Conservation (phyloP, 2,113 vertebrate genomes). For the Tamias sibiricus region DNA sequence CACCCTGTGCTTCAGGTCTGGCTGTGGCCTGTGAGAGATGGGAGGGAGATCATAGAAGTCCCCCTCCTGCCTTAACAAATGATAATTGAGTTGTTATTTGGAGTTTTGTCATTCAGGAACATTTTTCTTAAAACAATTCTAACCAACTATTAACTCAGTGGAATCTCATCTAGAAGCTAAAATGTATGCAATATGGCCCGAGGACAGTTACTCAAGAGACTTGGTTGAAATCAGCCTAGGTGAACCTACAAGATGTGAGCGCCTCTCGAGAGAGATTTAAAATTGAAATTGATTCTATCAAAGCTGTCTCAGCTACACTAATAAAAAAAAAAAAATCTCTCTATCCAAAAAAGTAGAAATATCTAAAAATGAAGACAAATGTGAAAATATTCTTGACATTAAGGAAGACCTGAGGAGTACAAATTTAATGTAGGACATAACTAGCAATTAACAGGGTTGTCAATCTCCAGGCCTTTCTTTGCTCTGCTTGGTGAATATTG, state of each 20-base stretch:
- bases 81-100: constrained; percentile 34
- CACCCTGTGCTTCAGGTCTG: not conserved
- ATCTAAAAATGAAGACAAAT: constrained; percentile 54
- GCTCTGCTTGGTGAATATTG: not conserved
- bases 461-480: not conserved
- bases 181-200: not conserved
- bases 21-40: not conserved
- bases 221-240: not conserved
- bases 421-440: not conserved
- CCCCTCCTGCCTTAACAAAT: not conserved
- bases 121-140: constrained; percentile 52
- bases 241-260: constrained; percentile 35
- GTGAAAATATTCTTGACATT: constrained; percentile 46
- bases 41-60: not conserved
- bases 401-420: not conserved
- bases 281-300: constrained; percentile 59
- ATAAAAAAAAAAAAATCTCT: constrained; percentile 34
- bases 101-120: not conserved
- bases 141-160: constrained; percentile 54
- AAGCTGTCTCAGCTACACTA: not conserved
- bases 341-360: constrained; percentile 2
- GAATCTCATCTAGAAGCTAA: constrained; percentile 52
- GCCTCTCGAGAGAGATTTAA: constrained; percentile 53
- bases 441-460: constrained; percentile 41
- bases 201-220: constrained; percentile 42